Base-by-base conservation (phyloP, 2,888 invertebrate species). In the Leuctra nigra region DNA sequence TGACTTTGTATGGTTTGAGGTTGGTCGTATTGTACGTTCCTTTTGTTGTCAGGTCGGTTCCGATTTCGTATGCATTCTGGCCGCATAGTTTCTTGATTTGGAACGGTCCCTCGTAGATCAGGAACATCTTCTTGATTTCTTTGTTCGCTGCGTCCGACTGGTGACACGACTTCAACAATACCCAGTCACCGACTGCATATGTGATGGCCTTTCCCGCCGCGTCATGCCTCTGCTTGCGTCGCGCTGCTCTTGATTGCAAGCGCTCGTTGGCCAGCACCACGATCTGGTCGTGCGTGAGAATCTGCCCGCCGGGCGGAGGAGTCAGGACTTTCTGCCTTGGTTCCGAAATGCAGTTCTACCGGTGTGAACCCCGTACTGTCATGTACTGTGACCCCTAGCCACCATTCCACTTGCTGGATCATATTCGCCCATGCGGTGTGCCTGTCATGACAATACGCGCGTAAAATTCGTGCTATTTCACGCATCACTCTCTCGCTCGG, bases 361-460 rank as follows among this genome's bases (percentile, higher is more conserved):
- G 59, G 58, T 2, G 59, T 36, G 16, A 44, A 60, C 1, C 53
- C 59, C 1, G 62, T 63, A 48, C 63, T 59, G 3, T 29, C 33
- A 39, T 63, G 62, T 0, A 53, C 57, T 1, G 61, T 61, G 0
- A 59, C 7, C 16, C 61, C 61, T n/a, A 63, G 35, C 1, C 57
- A 44, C n/a, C 50, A 24, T 38, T 61, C 59, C 1, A 63, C 58
- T 1, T 29, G 7, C 6, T 6, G 11, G 6, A 29, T 6, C 7
- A 7, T 7, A 29, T 29, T 29, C 6, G 29, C 29, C 62, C 63
- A 63, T 20, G 16, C 50, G 1, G 63, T 57, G 47, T 65, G 63
- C 33, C 61, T 29, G 7, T 54, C 39, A 22, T 59, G 53, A 33
- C 61, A 62, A 52, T 61, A 63, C 2, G 60, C 38, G 3, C 63